A percentile compares a stretch with the other conserved stretches of the same genome.
phyloP scores from a whole-genome alignment of 2,888 invertebrate genomes.

The Hirudinaria manillensis region DNA sequence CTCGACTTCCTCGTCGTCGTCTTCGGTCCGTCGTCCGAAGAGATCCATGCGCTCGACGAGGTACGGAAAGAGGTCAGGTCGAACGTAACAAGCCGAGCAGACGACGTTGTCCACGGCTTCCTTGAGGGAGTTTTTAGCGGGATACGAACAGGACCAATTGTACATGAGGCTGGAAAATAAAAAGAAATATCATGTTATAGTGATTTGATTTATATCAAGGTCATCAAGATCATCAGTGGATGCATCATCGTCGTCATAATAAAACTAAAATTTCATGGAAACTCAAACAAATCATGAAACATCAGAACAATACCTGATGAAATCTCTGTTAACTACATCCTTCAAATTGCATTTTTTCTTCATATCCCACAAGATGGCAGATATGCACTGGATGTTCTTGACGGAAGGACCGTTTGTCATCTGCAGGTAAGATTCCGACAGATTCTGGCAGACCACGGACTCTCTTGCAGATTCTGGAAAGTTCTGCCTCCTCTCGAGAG shows the following conservation, averaged over 20 bases:
- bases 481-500: conserved; percentile 42
- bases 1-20: conserved; percentile 45
- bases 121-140: conserved; percentile 67
- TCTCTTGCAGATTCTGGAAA: not conserved
- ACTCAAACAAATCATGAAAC: conserved; percentile 18
- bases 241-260: no score
- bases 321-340: conserved; percentile 66
- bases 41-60: conserved; percentile 68
- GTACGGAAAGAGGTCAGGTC: conserved; percentile 70
- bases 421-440: not conserved
- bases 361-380: conserved; percentile 69
- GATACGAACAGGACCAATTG: conserved; percentile 69
- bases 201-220: not conserved
- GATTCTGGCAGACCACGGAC: conserved; percentile 19
- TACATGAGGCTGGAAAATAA: conserved; percentile 61
- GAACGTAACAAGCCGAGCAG: conserved; percentile 78
- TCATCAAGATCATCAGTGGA: not conserved
- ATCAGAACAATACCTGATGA: conserved; percentile 63
- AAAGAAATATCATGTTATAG: not conserved
- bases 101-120: conserved; percentile 76
- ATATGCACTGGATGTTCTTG: conserved; percentile 64
- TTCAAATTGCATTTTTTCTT: conserved; percentile 59
- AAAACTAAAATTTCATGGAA: no score
- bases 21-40: conserved; percentile 44
- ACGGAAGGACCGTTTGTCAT: conserved; percentile 46